Percentiles rank a stretch among this genome's conserved stretches.
Conservation (phyloP, 2,888 invertebrate species). For the Xestia sexstrigata region DNA sequence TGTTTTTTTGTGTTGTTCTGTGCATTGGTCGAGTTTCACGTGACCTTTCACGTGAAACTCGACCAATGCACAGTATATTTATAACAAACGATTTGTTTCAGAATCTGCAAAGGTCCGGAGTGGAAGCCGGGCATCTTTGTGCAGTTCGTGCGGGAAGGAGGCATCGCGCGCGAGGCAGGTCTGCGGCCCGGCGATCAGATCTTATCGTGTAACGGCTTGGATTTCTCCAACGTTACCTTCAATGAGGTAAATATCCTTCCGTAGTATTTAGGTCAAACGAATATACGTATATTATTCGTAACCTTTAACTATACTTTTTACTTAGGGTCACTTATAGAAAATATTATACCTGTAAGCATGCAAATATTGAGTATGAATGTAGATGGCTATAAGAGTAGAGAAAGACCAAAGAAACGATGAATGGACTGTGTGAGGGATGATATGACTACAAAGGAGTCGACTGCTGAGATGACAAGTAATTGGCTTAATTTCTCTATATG, state of each 20-base stretch:
- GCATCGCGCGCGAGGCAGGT: slow-evolving; percentile 96
- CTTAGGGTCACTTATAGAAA: too few species aligned
- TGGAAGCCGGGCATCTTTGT: slow-evolving; percentile 97
- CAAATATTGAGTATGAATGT: too few species aligned
- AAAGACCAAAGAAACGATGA: too few species aligned
- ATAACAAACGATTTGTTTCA: slow-evolving; percentile 75
- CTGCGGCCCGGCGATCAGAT: slow-evolving; percentile 98
- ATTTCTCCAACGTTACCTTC: slow-evolving; percentile 94
- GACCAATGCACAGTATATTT: neutral
- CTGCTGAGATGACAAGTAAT: too few species aligned
- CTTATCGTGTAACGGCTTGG: slow-evolving; percentile 96
- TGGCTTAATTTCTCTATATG: too few species aligned
- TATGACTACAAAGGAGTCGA: too few species aligned
- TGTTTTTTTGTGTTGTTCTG: too few species aligned
- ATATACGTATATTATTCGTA: neutral
- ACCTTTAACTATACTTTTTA: too few species aligned
- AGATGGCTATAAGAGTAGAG: too few species aligned
- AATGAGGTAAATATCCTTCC: slow-evolving; percentile 91
- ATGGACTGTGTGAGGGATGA: too few species aligned
- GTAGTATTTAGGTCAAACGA: slow-evolving; percentile 22
- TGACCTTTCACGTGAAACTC: neutral
- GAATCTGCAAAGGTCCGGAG: slow-evolving; percentile 96
- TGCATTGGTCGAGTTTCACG: too few species aligned
- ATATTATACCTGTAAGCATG: too few species aligned
- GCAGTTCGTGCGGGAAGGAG: slow-evolving; percentile 97